Conservation (phyloP, 2,113 vertebrate genomes). For the Amphiprion ocellaris region DNA sequence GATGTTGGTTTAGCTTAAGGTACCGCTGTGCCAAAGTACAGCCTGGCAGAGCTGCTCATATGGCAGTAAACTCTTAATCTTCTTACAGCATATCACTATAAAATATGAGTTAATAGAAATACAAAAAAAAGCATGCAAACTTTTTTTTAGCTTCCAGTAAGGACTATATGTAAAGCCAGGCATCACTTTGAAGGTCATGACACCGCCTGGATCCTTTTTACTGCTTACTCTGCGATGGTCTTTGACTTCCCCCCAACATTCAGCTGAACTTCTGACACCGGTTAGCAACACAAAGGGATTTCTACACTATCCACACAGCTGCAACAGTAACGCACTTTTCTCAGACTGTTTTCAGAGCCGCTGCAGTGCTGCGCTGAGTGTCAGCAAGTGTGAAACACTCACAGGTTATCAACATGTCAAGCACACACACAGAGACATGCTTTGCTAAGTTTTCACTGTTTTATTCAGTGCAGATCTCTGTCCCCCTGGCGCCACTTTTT, state of each 20-base stretch:
- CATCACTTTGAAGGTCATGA: neutral
- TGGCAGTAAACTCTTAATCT: neutral
- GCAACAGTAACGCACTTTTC: slow-evolving; percentile 11
- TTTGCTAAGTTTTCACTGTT: slow-evolving; percentile 17
- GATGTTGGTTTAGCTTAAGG: neutral
- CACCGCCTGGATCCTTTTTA: neutral
- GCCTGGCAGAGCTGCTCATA: neutral
- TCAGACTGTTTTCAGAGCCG: neutral
- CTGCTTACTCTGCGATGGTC: neutral
- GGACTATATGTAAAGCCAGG: neutral
- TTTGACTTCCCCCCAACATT: neutral
- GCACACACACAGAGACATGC: slow-evolving; percentile 3
- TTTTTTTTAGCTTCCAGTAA: neutral
- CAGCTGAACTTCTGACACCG: slow-evolving; percentile 17
- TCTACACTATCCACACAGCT: neutral
- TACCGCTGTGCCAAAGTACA: neutral
- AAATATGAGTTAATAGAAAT: slow-evolving; percentile 2
- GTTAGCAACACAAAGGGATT: slow-evolving; percentile 1
- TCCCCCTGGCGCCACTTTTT: slow-evolving; percentile 47
- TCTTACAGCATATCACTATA: neutral
- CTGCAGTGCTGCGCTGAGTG: neutral
- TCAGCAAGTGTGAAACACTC: slow-evolving; percentile 13
- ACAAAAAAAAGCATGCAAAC: neutral
- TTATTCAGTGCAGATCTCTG: slow-evolving; percentile 48
- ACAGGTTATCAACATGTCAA: neutral